Percentiles rank a stretch among this genome's conserved stretches.
These are phyloP conservation scores for Eupsilia transversa DNA, from an alignment of 2,888 invertebrate genomes.

Conservation along the genomic window DNA sequence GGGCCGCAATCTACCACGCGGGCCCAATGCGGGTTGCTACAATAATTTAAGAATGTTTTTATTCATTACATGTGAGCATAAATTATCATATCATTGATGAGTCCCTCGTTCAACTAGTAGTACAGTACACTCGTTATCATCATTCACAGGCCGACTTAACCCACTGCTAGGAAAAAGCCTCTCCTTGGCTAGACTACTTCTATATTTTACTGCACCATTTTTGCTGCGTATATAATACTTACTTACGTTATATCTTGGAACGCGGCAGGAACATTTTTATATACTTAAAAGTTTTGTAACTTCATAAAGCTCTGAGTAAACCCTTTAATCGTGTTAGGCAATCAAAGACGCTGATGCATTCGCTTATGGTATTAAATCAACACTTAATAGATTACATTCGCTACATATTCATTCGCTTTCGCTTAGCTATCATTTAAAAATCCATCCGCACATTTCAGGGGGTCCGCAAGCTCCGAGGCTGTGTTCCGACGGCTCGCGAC, in stretches of 20 bases:
- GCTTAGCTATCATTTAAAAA: neutral
- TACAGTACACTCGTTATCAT: neutral
- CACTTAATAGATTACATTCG: constrained; percentile 10
- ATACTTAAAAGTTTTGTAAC: neutral
- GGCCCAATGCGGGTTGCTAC: neutral
- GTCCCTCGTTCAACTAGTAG: neutral
- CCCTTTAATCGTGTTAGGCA: neutral
- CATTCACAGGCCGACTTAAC: too few relatives aligned
- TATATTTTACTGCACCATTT: neutral
- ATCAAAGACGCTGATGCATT: neutral
- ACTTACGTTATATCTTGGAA: neutral
- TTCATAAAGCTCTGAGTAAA: neutral
- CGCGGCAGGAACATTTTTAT: neutral
- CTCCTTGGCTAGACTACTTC: neutral
- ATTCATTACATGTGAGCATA: neutral
- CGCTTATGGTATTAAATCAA: constrained; percentile 6
- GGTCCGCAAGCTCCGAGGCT: neutral
- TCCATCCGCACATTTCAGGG: neutral
- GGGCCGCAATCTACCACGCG: neutral
- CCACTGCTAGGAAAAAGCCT: neutral
- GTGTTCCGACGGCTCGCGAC: constrained; percentile 9
- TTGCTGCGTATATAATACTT: neutral
- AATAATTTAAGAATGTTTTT: neutral
- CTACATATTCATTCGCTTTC: neutral
- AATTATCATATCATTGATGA: neutral